Base-by-base conservation (phyloP, 2,113 vertebrate species). In the Solenodon paradoxus region DNA sequence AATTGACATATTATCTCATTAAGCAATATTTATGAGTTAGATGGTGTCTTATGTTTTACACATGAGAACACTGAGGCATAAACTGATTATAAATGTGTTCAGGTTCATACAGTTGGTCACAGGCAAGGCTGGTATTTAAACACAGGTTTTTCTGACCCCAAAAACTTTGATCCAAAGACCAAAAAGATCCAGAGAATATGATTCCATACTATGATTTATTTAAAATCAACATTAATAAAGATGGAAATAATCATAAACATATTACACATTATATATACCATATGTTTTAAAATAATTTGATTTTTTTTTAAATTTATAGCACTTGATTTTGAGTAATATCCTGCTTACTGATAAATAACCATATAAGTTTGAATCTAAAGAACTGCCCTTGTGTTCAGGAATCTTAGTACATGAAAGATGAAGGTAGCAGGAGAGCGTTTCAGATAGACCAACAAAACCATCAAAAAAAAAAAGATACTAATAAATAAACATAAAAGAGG, bases 201-300 rank as follows among this genome's bases (percentile, higher is more conserved):
- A 49, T 59, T 87, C 24, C 30, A 87, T 15, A 51, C 16, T 68
- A 12, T 79, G 75, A 72, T 71, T 17, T 75, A 72, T 63, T 24
- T 83, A 61, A 92, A 66, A 95, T 96, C 69, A 91, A 90, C 71
- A 78, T 80, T 42, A 91, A 57, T 88, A 47, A 84, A 64, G 16
- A 88, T n/a, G 68, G 42, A 92, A 51, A 90, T 88, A 71, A 77
- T 68, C 9, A 45, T 38, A 57, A 38, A 71, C 2, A 38, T 9
- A 40, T 24, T 30, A 26, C 6, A 86, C 22, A 72, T n/a, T n/a
- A n/a, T 61, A 61, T 81, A 71, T 66, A 49, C 32, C 53, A 94
- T 81, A 80, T 40, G 47, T 92, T 92, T 32, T 88, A 59, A 92
- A n/a, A 57, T 20, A 17, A 55, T 15, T 28, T 88, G 74, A 26